Percentiles rank a stretch among this genome's conserved stretches.
phyloP scores from a whole-genome alignment of 2,113 vertebrate species.

The Bos javanicus region DNA sequence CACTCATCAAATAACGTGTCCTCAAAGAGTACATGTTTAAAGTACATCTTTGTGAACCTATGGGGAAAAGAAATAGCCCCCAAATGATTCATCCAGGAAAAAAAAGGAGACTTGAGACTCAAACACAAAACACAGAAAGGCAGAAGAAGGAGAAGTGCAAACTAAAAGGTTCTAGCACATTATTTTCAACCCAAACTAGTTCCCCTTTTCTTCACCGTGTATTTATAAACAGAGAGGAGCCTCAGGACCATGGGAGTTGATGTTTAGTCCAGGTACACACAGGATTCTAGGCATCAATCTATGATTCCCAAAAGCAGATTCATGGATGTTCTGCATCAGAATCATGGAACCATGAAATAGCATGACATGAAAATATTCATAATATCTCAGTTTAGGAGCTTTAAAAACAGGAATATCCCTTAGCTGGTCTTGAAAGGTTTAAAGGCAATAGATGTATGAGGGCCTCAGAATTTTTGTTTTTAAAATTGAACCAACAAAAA shows the following conservation, averaged over 20 bases:
- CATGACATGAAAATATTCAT: background rate
- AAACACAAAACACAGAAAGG: background rate
- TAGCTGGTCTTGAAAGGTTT: background rate
- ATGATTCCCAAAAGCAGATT: background rate
- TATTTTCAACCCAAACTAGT: background rate
- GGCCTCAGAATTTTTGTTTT: background rate
- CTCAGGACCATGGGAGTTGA: background rate
- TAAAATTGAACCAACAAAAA: background rate
- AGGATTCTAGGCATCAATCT: fast-evolving
- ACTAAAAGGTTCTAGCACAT: background rate
- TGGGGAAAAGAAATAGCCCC: background rate
- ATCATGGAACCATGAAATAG: background rate
- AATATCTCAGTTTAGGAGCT: background rate
- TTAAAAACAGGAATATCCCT: background rate
- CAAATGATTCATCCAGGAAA: background rate
- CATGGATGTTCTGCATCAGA: background rate
- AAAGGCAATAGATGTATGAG: background rate
- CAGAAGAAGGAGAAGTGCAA: background rate
- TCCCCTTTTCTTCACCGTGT: background rate
- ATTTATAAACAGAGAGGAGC: constrained; percentile 23
- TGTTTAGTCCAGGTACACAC: fast-evolving
- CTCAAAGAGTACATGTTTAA: constrained; percentile 95
- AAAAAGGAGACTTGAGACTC: background rate
- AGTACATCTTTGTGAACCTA: constrained; percentile 94
- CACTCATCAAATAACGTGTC: constrained; percentile 94